Evolutionary conservation across 2,113 vertebrate species (phyloP).

Genomic region (Rhinichthys klamathensis): DNA sequence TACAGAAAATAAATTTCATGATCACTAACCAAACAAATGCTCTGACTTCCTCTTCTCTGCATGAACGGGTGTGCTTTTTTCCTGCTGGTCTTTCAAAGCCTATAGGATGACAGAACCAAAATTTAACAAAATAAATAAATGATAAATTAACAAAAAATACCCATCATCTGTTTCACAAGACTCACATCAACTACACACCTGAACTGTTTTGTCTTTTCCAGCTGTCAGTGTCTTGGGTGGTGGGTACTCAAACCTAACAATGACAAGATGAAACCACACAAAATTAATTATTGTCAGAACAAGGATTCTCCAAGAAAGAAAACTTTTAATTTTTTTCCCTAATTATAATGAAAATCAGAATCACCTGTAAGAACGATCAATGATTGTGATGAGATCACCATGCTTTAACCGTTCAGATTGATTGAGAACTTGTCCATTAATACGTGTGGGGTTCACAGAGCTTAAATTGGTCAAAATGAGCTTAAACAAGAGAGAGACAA

Average conservation of each 20-base stretch:
- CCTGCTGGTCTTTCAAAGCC: constrained; percentile 78
- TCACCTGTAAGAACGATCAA: constrained; percentile 96
- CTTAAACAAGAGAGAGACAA: constrained; percentile 64
- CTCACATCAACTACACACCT: constrained; percentile 69
- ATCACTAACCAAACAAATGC: constrained; percentile 67
- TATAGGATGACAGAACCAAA: not conserved
- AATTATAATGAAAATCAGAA: constrained; percentile 23
- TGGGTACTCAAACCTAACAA: constrained; percentile 82
- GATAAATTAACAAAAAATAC: not conserved
- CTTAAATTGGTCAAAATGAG: constrained; percentile 87
- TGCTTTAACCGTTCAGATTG: constrained; percentile 82
- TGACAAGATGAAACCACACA: not conserved
- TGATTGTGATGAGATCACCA: constrained; percentile 88
- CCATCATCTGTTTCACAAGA: not conserved
- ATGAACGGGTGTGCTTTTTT: constrained; percentile 58
- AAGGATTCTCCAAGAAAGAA: not conserved
- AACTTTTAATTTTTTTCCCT: not conserved
- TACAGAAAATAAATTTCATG: not conserved
- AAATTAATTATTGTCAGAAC: not conserved
- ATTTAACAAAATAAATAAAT: not conserved
- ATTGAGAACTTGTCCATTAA: constrained; percentile 81
- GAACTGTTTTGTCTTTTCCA: constrained; percentile 75
- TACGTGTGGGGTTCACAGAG: constrained; percentile 79
- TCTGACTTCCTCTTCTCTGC: constrained; percentile 64
- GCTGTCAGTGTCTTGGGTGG: constrained; percentile 70